Evolutionary conservation across 2,113 vertebrate genomes (phyloP), one percentile per base, ranked within the genome.

Genomic region (Rhabdomys dilectus): DNA sequence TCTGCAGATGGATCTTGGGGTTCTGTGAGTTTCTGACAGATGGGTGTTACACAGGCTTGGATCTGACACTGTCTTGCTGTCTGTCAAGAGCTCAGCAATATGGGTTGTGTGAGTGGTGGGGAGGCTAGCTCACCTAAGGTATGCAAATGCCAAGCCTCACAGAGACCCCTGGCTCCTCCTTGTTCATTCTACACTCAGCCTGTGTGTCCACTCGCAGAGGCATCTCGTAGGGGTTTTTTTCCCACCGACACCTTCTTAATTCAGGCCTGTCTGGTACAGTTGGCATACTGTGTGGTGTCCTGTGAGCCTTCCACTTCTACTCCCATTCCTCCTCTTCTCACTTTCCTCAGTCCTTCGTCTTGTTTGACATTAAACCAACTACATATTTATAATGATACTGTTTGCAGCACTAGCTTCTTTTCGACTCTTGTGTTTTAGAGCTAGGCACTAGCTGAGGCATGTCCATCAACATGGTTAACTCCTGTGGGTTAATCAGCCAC

Each of bases 31-130:
- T 85, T 31, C 17, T 87, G 60, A 21, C n/a, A n/a, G 13, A 4
- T 60, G 42, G 8, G 4, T 7, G 91, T 11, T 36, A 0, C 77
- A 53, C 86, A 19, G 48, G 17, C 48, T 58, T 39, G 45, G 56
- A 42, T 26, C 5, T 0, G 7, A 42, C 4, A 13, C 4, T 7
- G 19, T 42, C 10, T 36, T 82, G n/a, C 15, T 1, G 1, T 10
- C 1, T 29, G 42, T 29, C 24, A 31, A 66, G 53, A 3, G 13
- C 24, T 84, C 76, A 34, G 73, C 76, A 76, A 31, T 19, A 10
- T 76, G 64, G 2, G 1, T 10, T 26, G 42, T 68, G 7, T 26
- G n/a, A 68, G 51, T 16, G 15, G 29, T 36, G 22, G 22, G 80
- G 70, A 81, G 53, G 1, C 39, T 39, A 0, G 19, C 29, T 82